These are phyloP conservation scores for Caradrina clavipalpis DNA, from an alignment of 2,888 invertebrate genomes.

Conservation along the genomic window DNA sequence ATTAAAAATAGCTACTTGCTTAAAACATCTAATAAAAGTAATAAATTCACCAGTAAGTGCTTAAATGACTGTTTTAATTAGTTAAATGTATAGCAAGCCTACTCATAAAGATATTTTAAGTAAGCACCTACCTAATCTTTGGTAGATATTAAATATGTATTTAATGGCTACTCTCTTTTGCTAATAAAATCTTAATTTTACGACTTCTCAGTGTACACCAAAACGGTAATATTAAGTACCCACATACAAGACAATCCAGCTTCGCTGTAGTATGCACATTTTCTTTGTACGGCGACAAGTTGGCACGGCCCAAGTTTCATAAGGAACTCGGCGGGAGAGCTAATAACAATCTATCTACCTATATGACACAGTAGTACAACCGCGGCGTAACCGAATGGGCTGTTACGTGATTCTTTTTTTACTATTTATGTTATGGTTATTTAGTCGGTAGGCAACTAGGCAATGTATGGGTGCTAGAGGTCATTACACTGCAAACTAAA, in stretches of 20 bases:
- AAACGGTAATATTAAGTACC: conserved; percentile 25
- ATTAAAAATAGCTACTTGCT: neutral
- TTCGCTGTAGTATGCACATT: conserved; percentile 16
- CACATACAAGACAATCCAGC: conserved; percentile 6
- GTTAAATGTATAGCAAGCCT: conserved; percentile 11
- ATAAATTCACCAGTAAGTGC: neutral
- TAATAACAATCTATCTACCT: conserved; percentile 60
- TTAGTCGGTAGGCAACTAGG: conserved; percentile 26
- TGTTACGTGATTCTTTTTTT: conserved; percentile 52
- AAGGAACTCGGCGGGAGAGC: conserved; percentile 75
- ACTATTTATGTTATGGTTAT: conserved; percentile 40
- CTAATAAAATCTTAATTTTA: conserved; percentile 56
- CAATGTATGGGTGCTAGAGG: conserved; percentile 24
- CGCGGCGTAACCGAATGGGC: conserved; percentile 43
- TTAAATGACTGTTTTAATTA: conserved; percentile 17
- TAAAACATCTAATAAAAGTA: neutral
- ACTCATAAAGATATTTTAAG: conserved; percentile 22
- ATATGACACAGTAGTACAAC: conserved; percentile 57
- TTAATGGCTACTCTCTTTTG: conserved; percentile 51
- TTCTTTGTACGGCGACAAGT: conserved; percentile 20
- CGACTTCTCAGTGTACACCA: conserved; percentile 43
- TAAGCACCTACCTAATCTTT: conserved; percentile 13
- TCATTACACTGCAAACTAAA: conserved; percentile 51
- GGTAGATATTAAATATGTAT: conserved; percentile 3
- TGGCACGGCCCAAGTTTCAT: conserved; percentile 46